Evolutionary conservation across 2,888 invertebrate genomes (phyloP), one percentile per base, ranked within the genome.

Genomic region (Tachystola acroxantha): DNA sequence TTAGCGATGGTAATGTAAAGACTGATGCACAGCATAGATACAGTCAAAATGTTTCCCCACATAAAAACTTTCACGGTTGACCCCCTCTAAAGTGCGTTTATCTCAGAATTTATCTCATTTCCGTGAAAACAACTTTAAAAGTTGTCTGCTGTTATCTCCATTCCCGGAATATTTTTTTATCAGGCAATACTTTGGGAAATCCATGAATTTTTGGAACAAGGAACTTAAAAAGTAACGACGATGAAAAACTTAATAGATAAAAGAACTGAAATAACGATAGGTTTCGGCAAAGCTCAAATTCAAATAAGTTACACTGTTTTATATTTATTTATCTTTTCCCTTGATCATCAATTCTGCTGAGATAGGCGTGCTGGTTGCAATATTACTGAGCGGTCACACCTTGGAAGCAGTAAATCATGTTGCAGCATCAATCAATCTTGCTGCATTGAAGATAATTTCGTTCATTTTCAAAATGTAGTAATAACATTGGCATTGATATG

Each of bases 61-160:
- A 52, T 48, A 61, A 65, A 65, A 66, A 58, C 64, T 68, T 70
- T 64, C 62, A 61, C 61, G 54, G 57, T 49, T 64, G 65, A 65
- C 64, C 65, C 64, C 65, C 55, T 46, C 57, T 50, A 45, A 36
- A 48, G 50, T 48, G 53, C 50, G 62, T 69, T 78, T 74, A 84
- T 84, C 82, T 65, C 10, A 53, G 46, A 65, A 68, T 71, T 77
- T 74, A 82, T 82, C 80, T 74, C 48, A 64, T 68, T 84, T 79
- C 77, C 69, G 64, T 72, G 77, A 73, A 84, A 73, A 72, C 61
- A 63, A 61, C 64, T 71, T 61, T 55, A 67, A 65, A 54, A 47
- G 12, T 32, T 34, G 40, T 56, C 53, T 55, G 54, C 51, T 48
- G 59, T 73, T 77, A 75, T 74, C 73, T 69, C 57, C 39, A 53